phyloP scores from a whole-genome alignment of 2,797 vertebrate genomes.

The Enteromius afrohamiltoni region DNA sequence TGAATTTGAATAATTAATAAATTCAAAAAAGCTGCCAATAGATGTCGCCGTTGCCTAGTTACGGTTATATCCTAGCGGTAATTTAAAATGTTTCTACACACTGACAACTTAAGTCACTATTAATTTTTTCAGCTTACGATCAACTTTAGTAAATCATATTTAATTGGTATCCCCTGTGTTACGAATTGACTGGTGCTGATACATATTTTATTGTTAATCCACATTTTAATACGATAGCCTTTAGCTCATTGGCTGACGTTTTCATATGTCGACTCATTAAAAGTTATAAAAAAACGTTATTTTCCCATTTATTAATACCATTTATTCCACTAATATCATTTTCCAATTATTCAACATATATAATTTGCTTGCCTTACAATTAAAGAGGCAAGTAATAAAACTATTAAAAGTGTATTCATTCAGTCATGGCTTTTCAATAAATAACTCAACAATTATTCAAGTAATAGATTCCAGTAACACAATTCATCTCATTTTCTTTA shows the following conservation, averaged over 20 bases:
- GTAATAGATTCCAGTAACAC: background rate
- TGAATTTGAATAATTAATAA: background rate
- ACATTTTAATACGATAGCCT: background rate
- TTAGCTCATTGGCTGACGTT: background rate
- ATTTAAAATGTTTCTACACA: background rate
- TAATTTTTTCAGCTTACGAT: background rate
- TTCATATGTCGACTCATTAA: background rate
- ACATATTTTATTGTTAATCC: background rate
- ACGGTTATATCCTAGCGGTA: background rate
- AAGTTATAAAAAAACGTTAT: background rate
- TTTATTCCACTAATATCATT: background rate
- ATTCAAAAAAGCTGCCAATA: constrained; percentile 36
- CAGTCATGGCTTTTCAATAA: background rate
- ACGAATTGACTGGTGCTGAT: background rate
- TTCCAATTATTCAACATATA: background rate
- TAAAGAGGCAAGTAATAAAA: background rate
- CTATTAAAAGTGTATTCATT: background rate
- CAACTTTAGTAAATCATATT: background rate
- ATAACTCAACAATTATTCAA: background rate
- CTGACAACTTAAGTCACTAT: background rate
- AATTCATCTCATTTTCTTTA: constrained; percentile 63
- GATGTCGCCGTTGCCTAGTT: constrained; percentile 49
- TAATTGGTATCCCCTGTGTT: background rate
- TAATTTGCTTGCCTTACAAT: background rate
- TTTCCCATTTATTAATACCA: background rate